Evolutionary conservation across 2,888 invertebrate genomes (phyloP).

Genomic region (Drosophila quasianomalipes): DNA sequence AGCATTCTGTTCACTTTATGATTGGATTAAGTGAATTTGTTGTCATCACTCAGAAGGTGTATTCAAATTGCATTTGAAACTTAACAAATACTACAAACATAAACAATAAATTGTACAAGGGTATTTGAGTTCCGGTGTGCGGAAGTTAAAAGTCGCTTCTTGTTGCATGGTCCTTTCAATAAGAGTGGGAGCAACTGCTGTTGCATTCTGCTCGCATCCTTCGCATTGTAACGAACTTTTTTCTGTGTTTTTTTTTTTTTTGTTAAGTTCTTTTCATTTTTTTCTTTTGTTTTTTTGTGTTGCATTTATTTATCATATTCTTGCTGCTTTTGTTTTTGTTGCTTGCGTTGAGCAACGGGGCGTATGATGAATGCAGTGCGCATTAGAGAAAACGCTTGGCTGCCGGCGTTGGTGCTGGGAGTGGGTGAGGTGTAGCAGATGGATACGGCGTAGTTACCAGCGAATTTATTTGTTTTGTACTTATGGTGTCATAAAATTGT

Average conservation of each 20-base stretch:
- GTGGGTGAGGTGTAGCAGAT: background rate
- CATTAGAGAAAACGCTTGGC: constrained; percentile 62
- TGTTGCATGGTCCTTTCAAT: background rate
- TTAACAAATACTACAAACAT: background rate
- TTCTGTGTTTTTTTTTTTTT: constrained; percentile 5
- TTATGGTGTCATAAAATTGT: constrained; percentile 79
- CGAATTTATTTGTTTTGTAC: constrained; percentile 78
- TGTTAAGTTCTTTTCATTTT: constrained; percentile 9
- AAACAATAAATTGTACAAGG: background rate
- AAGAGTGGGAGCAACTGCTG: constrained; percentile 42
- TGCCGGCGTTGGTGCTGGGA: constrained; percentile 2
- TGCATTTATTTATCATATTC: constrained; percentile 76
- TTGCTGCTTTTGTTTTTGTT: constrained; percentile 58
- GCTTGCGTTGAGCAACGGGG: constrained; percentile 63
- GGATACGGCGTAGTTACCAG: constrained; percentile 35
- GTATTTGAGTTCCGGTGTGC: constrained; percentile 4
- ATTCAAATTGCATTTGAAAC: background rate
- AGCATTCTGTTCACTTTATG: background rate
- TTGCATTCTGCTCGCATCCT: constrained; percentile 56
- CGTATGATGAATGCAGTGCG: constrained; percentile 76
- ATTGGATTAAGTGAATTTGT: background rate
- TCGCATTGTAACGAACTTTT: constrained; percentile 46
- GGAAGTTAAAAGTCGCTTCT: background rate
- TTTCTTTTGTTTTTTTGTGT: constrained; percentile 31
- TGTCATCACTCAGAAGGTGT: background rate